Evolutionary conservation across 2,797 vertebrate species (phyloP).

Genomic region (Spinibarbus caldwelli): DNA sequence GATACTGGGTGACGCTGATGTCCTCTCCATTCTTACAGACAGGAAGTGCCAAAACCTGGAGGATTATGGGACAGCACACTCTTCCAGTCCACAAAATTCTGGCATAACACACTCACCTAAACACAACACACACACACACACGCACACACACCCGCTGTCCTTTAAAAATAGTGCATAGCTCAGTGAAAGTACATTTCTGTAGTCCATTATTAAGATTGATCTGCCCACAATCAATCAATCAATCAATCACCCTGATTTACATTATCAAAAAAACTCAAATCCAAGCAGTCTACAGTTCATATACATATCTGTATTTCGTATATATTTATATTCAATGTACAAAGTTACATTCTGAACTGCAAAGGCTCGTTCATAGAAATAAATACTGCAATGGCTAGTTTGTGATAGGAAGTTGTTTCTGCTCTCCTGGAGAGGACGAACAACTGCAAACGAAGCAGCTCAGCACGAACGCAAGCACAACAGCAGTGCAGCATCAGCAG

Average conservation of each 20-base stretch:
- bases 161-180: conserved; percentile 75
- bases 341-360: conserved; percentile 98
- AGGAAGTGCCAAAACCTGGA: conserved; percentile 14
- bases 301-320: conserved; percentile 87
- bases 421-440: no score
- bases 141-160: neutral
- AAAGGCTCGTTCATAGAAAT: conserved; percentile 94
- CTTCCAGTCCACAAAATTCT: neutral
- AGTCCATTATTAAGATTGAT: conserved; percentile 27
- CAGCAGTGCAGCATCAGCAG: conserved; percentile 70
- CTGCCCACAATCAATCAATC: conserved; percentile 9
- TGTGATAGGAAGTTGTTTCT: conserved; percentile 77
- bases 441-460: conserved; percentile 67
- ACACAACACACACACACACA: neutral
- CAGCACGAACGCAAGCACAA: conserved; percentile 74
- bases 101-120: neutral
- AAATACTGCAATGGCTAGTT: conserved; percentile 97
- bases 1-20: conserved; percentile 41
- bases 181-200: conserved; percentile 58
- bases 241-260: conserved; percentile 13
- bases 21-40: conserved; percentile 11
- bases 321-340: conserved; percentile 87
- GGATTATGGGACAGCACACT: neutral
- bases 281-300: conserved; percentile 78
- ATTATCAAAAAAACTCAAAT: conserved; percentile 61